Conservation (phyloP, 2,113 vertebrate species). For the Xenopus borealis region DNA sequence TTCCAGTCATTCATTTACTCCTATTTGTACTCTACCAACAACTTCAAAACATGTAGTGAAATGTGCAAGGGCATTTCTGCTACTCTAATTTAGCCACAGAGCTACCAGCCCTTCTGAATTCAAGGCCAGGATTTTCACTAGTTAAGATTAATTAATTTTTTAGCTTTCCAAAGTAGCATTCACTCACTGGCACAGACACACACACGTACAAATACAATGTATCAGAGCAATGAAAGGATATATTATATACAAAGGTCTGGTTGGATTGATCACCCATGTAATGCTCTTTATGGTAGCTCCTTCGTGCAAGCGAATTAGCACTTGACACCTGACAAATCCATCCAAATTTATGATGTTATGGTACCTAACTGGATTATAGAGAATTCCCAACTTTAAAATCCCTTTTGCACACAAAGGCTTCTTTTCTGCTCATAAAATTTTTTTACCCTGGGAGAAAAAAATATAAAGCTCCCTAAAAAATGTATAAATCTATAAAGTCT, state of each 20-base stretch:
- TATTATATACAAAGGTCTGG: not conserved
- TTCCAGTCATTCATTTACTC: too few relatives aligned
- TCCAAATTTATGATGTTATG: constrained; percentile 31
- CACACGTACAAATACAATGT: not conserved
- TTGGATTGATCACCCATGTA: constrained; percentile 24
- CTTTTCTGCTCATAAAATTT: constrained; percentile 10
- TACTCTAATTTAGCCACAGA: too few relatives aligned
- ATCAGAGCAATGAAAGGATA: not conserved
- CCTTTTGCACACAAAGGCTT: constrained; percentile 20
- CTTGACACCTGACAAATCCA: constrained; percentile 3
- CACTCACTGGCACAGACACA: not conserved
- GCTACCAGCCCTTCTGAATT: too few relatives aligned
- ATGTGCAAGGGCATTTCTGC: too few relatives aligned
- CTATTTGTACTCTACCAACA: too few relatives aligned
- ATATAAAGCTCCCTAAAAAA: constrained; percentile 6
- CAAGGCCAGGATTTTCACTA: too few relatives aligned
- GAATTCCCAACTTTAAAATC: constrained; percentile 35
- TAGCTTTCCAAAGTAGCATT: too few relatives aligned
- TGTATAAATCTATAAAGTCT: not conserved
- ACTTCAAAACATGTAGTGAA: too few relatives aligned
- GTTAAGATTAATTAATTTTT: too few relatives aligned
- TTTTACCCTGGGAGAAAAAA: constrained; percentile 22
- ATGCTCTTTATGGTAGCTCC: constrained; percentile 23
- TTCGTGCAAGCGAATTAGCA: not conserved
- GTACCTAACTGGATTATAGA: constrained; percentile 41